phyloP scores from a whole-genome alignment of 2,797 vertebrate species.

The Channallabes apus region DNA sequence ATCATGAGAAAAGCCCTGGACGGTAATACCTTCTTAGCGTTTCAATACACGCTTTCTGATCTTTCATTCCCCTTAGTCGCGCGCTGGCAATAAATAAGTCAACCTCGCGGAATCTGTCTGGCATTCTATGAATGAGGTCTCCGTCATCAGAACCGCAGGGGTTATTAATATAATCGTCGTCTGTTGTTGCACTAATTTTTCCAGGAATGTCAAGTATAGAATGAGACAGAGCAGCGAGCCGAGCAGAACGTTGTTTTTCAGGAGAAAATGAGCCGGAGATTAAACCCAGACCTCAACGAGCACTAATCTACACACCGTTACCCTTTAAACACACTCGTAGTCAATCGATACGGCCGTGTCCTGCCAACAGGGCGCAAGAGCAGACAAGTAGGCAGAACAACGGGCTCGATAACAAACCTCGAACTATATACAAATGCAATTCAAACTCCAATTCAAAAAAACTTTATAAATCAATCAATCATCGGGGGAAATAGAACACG shows the following conservation, averaged over 20 bases:
- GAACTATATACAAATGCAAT: neutral
- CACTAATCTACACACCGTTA: constrained; percentile 49
- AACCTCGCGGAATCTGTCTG: neutral
- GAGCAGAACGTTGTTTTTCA: constrained; percentile 38
- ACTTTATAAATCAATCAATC: no score
- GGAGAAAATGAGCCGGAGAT: constrained; percentile 41
- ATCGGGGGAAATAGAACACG: no score
- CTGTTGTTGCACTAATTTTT: neutral
- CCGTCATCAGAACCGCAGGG: neutral
- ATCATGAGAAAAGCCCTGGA: neutral
- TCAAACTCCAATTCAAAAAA: no score
- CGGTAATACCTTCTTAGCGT: neutral
- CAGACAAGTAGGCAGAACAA: neutral
- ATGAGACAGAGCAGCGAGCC: neutral
- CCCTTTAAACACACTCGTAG: constrained; percentile 55
- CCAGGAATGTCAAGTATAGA: neutral
- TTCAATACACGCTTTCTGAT: neutral
- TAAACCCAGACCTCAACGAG: constrained; percentile 32
- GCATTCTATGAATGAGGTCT: neutral
- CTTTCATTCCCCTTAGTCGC: neutral
- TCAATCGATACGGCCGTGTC: constrained; percentile 30
- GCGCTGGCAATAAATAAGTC: neutral
- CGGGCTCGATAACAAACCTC: neutral
- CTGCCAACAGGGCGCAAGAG: neutral
- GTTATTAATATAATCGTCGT: neutral